Evolutionary conservation across 2,888 invertebrate genomes (phyloP), one percentile per base, ranked within the genome.

Genomic region (Megalurothrips usitatus): DNA sequence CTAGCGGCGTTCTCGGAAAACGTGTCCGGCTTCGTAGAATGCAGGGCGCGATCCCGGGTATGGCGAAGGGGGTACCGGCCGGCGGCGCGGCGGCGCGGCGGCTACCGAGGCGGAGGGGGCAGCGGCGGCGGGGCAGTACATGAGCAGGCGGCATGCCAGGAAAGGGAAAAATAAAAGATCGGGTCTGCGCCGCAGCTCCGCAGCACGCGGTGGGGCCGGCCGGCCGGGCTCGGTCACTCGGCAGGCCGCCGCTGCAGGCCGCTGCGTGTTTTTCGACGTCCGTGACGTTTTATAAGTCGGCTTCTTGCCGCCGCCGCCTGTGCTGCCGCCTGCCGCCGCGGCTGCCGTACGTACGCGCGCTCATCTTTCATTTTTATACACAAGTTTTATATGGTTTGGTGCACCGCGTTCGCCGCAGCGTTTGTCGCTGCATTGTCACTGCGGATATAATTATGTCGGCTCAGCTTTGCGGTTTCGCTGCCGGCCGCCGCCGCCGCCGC

Each of bases 111-210:
- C 23, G 68, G 12, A 75, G 11, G 68, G 68, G n/a, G 63, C 68
- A 23, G 68, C 68, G 23, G 68, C 23, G 68, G 23, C 68, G 23
- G 23, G 68, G 68, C 68, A 75, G 68, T 75, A 75, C 68, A 75
- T 75, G 68, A 75, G 68, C 68, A 75, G 68, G 68, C 68, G 68
- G 68, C 68, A 26, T 75, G 68, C 68, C 68, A 26, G 68, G 68
- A 75, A 75, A 75, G 68, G 68, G 68, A 75, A 75, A 75, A 75
- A 75, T 75, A 75, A 75, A 75, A 26, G 68, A 75, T 75, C 68
- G 68, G 58, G 58, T 58, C 58, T 58, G 68, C 68, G n/a, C 23
- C 2, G 68, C 3, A 14, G 49, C 49, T 9, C 49, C 12, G 52
- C 52, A n/a, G 52, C 52, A 52, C 68, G 68, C 6, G 23, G 68